Evolutionary conservation across 1,140 invertebrate genomes (phyloP).

Genomic region (Dufourea novaeangliae): DNA sequence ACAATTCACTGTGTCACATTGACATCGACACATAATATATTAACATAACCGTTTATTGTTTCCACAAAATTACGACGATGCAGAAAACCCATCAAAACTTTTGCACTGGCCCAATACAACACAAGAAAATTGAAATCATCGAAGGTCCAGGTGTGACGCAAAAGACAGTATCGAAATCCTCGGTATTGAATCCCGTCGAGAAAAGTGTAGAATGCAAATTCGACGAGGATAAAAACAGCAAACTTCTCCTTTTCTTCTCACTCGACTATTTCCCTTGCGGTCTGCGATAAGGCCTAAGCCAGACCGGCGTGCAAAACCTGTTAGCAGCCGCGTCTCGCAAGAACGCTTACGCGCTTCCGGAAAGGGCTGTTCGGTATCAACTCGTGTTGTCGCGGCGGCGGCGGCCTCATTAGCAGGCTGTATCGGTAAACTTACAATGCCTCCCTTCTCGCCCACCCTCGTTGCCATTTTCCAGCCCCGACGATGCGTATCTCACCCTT

Average conservation of each 20-base stretch:
- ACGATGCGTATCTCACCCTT: constrained; percentile 60
- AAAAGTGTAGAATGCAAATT: not conserved
- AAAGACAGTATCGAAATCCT: not conserved
- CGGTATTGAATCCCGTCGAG: not conserved
- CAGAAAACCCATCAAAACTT: no score
- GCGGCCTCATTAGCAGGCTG: constrained; percentile 71
- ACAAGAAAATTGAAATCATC: no score
- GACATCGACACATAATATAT: no score
- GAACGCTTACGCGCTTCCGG: constrained; percentile 45
- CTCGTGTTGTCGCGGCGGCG: constrained; percentile 43
- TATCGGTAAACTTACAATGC: constrained; percentile 65
- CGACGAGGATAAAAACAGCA: not conserved
- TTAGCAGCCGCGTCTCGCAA: constrained; percentile 17
- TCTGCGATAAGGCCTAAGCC: not conserved
- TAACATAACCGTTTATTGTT: no score
- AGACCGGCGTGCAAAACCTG: constrained; percentile 38
- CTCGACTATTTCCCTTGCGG: not conserved
- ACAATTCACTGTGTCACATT: no score
- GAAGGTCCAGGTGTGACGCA: no score
- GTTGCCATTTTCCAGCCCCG: constrained; percentile 49
- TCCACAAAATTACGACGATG: no score
- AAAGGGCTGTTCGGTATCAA: constrained; percentile 31
- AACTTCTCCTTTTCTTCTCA: not conserved
- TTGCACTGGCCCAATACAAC: no score
- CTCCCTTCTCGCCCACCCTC: constrained; percentile 20